Evolutionary conservation across 2,888 invertebrate species (phyloP).

Genomic region (Cerastis leucographa): DNA sequence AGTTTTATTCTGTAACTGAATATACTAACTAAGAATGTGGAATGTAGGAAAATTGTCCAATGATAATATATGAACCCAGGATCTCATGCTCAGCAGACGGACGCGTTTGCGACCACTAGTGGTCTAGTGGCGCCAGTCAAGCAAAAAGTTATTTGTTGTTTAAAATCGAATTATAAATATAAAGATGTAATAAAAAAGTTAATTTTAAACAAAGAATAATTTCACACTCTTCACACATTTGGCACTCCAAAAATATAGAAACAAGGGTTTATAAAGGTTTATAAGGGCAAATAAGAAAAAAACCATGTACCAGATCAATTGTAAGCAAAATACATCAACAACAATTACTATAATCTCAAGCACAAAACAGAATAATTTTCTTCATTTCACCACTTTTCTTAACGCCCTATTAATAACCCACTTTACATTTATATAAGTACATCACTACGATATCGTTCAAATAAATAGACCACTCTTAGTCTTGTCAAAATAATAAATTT

Average conservation of each 20-base stretch:
- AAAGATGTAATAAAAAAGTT: not conserved
- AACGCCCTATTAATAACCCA: slow-evolving; percentile 59
- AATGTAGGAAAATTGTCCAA: no score
- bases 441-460: slow-evolving; percentile 57
- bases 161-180: not conserved
- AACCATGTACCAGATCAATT: not conserved
- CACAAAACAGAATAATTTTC: slow-evolving; percentile 28
- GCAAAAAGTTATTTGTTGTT: not conserved
- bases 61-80: no score
- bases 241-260: not conserved
- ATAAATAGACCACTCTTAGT: slow-evolving; percentile 69
- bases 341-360: slow-evolving; percentile 36
- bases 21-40: no score
- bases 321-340: not conserved
- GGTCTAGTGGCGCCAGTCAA: no score
- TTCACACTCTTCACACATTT: no score
- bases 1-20: not conserved
- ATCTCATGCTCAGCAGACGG: no score
- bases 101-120: no score
- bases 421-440: slow-evolving; percentile 61
- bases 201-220: not conserved
- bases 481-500: slow-evolving; percentile 70
- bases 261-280: no score
- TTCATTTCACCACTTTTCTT: slow-evolving; percentile 41
- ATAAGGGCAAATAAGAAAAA: not conserved